These are phyloP conservation scores for Cervus canadensis DNA, from an alignment of 2,113 vertebrate species.

Conservation along the genomic window DNA sequence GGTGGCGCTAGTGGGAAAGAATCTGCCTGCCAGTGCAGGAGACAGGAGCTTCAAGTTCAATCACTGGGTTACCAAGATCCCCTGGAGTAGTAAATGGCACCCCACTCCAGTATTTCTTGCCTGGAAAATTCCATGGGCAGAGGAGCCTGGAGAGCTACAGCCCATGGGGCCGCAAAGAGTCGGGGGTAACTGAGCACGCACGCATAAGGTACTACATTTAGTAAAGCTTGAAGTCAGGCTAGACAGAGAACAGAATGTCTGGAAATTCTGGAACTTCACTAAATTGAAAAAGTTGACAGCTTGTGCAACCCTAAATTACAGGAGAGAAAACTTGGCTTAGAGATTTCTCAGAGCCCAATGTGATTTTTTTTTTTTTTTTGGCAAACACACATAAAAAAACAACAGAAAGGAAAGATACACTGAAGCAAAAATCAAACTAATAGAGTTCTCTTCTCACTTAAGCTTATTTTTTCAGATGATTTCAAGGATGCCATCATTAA, in stretches of 20 bases:
- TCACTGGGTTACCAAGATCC: not conserved
- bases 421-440: slow-evolving; percentile 10
- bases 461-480: not conserved
- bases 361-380: not conserved
- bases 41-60: not conserved
- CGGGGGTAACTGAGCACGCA: not conserved
- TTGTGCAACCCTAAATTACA: not conserved
- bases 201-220: not conserved
- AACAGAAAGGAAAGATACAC: not conserved
- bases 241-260: not conserved
- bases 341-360: not conserved
- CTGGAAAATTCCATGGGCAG: not conserved
- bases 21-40: not conserved
- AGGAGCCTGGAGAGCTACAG: not conserved
- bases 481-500: not conserved
- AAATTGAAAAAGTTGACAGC: not conserved
- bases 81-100: not conserved
- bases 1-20: not conserved
- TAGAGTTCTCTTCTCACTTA: not conserved
- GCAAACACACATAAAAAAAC: not conserved
- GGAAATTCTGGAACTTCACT: not conserved
- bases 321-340: not conserved
- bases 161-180: not conserved
- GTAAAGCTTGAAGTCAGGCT: not conserved
- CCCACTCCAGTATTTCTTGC: not conserved